Evolutionary conservation across 2,797 vertebrate genomes (phyloP).

Genomic region (Sylvilagus floridanus): DNA sequence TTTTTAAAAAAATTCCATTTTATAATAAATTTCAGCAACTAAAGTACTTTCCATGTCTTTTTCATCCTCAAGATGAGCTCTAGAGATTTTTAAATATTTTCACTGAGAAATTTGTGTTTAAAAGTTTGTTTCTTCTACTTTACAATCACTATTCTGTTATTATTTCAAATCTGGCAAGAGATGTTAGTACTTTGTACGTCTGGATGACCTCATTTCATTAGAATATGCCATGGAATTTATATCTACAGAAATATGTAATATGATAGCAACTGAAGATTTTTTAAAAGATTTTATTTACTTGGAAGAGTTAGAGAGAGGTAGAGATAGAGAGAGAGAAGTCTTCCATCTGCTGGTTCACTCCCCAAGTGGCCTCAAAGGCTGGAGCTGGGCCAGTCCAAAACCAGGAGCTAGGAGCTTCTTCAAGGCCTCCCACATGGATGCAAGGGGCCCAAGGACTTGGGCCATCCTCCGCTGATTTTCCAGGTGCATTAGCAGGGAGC

Average conservation of each 20-base stretch:
- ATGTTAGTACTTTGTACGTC: neutral
- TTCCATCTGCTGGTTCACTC: too few relatives aligned
- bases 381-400: too few relatives aligned
- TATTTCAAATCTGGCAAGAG: neutral
- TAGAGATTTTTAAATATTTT: neutral
- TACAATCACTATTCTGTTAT: neutral
- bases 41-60: neutral
- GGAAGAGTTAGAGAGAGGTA: too few relatives aligned
- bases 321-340: too few relatives aligned
- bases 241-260: neutral
- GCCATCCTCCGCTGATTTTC: too few relatives aligned
- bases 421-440: too few relatives aligned
- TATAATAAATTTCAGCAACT: neutral
- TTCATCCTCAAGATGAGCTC: neutral
- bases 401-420: too few relatives aligned
- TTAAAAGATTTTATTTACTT: too few relatives aligned
- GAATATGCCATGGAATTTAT: neutral
- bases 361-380: too few relatives aligned
- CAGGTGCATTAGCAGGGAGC: too few relatives aligned
- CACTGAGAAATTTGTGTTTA: neutral
- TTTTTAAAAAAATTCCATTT: neutral
- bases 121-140: constrained; percentile 6
- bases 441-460: too few relatives aligned
- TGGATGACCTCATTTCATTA: neutral
- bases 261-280: neutral